These are phyloP conservation scores for Dynastes hyllus DNA, from an alignment of 2,888 invertebrate species.

Conservation along the genomic window DNA sequence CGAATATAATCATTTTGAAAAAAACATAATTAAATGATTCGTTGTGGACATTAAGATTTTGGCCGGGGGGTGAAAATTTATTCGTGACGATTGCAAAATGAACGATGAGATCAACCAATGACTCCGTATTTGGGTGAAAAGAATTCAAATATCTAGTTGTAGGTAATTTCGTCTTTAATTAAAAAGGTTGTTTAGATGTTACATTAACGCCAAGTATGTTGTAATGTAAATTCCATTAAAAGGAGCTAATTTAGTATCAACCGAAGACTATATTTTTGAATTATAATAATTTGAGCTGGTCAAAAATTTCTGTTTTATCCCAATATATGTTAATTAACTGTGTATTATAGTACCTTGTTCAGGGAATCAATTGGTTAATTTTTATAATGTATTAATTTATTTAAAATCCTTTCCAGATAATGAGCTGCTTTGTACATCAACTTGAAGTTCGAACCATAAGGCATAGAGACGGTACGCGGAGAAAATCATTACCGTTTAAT, in stretches of 20 bases:
- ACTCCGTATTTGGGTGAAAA: constrained; percentile 28
- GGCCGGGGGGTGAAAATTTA: too few species aligned
- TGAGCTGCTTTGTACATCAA: neutral
- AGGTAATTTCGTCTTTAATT: neutral
- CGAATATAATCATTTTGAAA: constrained; percentile 35
- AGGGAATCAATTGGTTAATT: too few species aligned
- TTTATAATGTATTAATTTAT: too few species aligned
- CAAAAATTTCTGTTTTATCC: neutral
- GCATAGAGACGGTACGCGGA: neutral
- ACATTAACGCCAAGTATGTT: neutral
- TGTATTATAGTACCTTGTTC: too few species aligned
- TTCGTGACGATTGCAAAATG: constrained; percentile 7
- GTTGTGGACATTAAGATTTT: too few species aligned
- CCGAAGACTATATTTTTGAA: too few species aligned
- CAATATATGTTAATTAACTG: too few species aligned
- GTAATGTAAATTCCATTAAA: neutral
- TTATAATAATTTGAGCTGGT: too few species aligned
- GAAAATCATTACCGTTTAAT: constrained; percentile 27
- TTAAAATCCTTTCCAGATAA: neutral
- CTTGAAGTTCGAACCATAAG: neutral
- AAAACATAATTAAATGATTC: too few species aligned
- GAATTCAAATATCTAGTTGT: neutral
- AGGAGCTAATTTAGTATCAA: neutral
- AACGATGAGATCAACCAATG: constrained; percentile 4
- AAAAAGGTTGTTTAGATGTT: neutral